These are phyloP conservation scores for Ibidorhyncha struthersii DNA, from an alignment of 2,113 vertebrate genomes.

Conservation along the genomic window DNA sequence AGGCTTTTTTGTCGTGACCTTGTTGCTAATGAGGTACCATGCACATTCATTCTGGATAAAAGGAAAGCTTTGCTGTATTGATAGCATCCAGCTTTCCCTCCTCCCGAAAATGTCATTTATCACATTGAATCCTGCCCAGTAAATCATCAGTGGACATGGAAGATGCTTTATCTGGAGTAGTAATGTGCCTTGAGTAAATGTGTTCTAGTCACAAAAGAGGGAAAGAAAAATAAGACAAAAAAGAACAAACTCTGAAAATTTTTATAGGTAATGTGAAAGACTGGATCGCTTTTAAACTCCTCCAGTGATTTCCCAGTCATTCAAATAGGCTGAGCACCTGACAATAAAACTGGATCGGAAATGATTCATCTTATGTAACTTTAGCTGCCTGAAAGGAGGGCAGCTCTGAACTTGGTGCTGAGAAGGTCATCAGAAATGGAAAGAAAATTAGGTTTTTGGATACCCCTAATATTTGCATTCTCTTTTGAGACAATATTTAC, in stretches of 20 bases:
- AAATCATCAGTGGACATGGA: background rate
- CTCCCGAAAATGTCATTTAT: background rate
- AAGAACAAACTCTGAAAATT: background rate
- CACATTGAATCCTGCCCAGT: background rate
- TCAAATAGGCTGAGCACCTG: background rate
- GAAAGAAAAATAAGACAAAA: background rate
- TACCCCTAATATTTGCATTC: background rate
- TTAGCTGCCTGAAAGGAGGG: background rate
- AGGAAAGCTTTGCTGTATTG: background rate
- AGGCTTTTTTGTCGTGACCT: background rate
- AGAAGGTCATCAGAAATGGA: background rate
- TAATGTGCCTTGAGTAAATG: background rate
- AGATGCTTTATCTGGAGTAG: background rate
- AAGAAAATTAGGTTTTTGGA: background rate
- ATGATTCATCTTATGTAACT: background rate
- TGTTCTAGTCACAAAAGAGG: background rate
- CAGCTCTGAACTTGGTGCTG: background rate
- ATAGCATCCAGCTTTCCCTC: background rate
- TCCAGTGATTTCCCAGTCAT: background rate
- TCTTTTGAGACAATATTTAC: background rate
- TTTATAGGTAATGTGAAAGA: background rate
- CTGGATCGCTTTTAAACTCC: background rate
- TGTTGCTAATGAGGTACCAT: background rate
- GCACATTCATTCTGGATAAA: background rate
- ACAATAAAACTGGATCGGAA: background rate